Percentiles rank a stretch among this genome's conserved stretches.
Evolutionary conservation across 1,140 invertebrate genomes (phyloP).

Genomic region (Cyrtorhinus lividipennis): DNA sequence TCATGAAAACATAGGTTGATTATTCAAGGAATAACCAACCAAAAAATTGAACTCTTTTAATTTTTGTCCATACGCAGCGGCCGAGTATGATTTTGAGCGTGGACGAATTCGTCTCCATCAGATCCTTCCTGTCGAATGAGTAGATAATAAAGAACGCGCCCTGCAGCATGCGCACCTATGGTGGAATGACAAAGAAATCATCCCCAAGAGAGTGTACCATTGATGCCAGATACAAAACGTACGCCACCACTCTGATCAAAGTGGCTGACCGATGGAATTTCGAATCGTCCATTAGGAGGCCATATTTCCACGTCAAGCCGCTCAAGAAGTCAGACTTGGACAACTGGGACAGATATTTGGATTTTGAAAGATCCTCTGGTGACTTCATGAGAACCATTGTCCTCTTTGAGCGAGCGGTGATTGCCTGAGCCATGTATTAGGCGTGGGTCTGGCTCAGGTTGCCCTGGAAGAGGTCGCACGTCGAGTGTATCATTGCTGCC

Average conservation of each 20-base stretch:
- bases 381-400: conserved; percentile 72
- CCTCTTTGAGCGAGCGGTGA: conserved; percentile 88
- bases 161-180: neutral
- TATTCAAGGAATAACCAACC: too few relatives aligned
- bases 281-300: conserved; percentile 52
- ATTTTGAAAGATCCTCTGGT: conserved; percentile 82
- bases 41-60: conserved; percentile 88
- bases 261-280: conserved; percentile 32
- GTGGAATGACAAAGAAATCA: neutral
- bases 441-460: too few relatives aligned
- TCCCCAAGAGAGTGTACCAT: neutral
- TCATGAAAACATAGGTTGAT: too few relatives aligned
- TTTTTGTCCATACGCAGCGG: conserved; percentile 68
- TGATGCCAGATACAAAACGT: neutral
- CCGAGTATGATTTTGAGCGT: conserved; percentile 61
- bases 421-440: conserved; percentile 93
- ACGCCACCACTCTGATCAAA: conserved; percentile 23
- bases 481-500: too few relatives aligned
- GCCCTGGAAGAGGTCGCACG: too few relatives aligned
- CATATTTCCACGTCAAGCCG: conserved; percentile 97
- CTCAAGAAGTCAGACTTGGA: conserved; percentile 87
- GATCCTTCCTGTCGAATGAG: conserved; percentile 54
- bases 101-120: conserved; percentile 64
- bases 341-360: conserved; percentile 93
- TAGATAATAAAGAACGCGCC: conserved; percentile 37